These are phyloP conservation scores for Timema cristinae DNA, from an alignment of 2,888 invertebrate species.

Conservation along the genomic window DNA sequence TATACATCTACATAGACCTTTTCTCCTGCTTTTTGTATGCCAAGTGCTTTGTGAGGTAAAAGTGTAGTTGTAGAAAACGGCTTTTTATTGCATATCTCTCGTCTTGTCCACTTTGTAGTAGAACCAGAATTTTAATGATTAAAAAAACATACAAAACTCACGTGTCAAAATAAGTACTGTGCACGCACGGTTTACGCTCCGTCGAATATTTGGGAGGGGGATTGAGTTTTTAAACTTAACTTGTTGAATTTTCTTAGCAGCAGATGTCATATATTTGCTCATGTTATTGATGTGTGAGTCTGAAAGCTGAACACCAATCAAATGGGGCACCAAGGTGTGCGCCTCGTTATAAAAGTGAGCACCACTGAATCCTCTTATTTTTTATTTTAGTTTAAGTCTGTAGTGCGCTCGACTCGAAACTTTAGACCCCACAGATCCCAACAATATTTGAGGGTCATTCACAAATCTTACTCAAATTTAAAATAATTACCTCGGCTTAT, in stretches of 20 bases:
- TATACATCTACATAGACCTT: conserved; percentile 28
- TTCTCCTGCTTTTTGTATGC: conserved; percentile 31
- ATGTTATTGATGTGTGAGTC: conserved; percentile 27
- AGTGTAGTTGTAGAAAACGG: conserved; percentile 9
- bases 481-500: too few species aligned
- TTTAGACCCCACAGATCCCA: too few species aligned
- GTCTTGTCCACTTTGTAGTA: conserved; percentile 19
- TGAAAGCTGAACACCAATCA: conserved; percentile 21
- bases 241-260: conserved; percentile 19
- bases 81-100: conserved; percentile 19
- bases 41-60: conserved; percentile 27
- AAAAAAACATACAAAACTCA: neutral
- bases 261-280: conserved; percentile 24
- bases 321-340: conserved; percentile 10
- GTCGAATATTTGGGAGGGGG: conserved; percentile 15
- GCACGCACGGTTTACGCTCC: conserved; percentile 10
- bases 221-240: neutral
- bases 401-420: too few species aligned
- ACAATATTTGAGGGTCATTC: too few species aligned
- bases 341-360: conserved; percentile 32
- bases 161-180: conserved; percentile 2
- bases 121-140: too few species aligned
- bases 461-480: too few species aligned
- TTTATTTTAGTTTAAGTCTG: too few species aligned
- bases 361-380: conserved; percentile 20